Conservation (phyloP, 2,888 invertebrate genomes). For the Cantharis nigra region DNA sequence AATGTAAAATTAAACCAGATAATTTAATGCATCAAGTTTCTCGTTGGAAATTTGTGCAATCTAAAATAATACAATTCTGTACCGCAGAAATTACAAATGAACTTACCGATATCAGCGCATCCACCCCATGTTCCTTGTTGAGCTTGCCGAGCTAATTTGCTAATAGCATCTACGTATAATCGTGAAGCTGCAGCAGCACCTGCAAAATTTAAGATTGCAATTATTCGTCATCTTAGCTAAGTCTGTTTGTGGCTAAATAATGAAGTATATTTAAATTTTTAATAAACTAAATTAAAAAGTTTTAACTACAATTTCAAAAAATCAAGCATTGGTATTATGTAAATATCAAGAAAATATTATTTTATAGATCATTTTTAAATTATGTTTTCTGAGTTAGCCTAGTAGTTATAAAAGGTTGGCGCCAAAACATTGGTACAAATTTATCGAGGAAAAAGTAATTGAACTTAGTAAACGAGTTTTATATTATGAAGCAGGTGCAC, state of each 20-base stretch:
- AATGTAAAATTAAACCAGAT: neutral
- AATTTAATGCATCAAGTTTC: neutral
- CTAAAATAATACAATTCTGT: neutral
- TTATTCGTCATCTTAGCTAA: constrained; percentile 2
- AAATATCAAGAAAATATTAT: neutral
- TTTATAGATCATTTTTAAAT: neutral
- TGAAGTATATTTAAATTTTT: neutral
- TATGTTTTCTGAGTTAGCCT: neutral
- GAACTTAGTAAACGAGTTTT: neutral
- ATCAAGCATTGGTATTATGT: neutral
- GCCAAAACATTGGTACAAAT: neutral
- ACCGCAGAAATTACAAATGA: neutral
- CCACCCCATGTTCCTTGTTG: constrained; percentile 90
- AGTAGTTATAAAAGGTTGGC: neutral
- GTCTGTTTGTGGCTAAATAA: neutral
- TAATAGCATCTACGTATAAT: constrained; percentile 85
- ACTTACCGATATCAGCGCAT: constrained; percentile 87
- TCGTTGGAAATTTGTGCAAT: neutral
- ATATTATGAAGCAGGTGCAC: neutral
- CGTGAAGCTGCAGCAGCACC: constrained; percentile 88
- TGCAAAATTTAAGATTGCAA: constrained; percentile 53
- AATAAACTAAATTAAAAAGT: neutral
- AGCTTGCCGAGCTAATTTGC: constrained; percentile 85
- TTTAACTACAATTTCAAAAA: neutral
- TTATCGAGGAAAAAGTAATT: neutral